Evolutionary conservation across 2,113 vertebrate genomes (phyloP).

Genomic region (Semnornis frantzii): DNA sequence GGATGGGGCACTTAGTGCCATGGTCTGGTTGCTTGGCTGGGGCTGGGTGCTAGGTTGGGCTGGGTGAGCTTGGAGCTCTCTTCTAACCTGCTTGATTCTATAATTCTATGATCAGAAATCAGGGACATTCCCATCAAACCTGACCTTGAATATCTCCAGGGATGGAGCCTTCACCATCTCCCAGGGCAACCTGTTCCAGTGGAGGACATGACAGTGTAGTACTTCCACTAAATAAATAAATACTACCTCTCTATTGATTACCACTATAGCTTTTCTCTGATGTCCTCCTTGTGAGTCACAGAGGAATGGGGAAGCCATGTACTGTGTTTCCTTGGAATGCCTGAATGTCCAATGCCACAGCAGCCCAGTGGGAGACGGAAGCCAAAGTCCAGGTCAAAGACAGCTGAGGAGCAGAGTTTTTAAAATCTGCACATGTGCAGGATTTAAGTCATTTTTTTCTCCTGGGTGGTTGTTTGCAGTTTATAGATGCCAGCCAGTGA

Average conservation of each 20-base stretch:
- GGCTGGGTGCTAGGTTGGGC: too few relatives aligned
- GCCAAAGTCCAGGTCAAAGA: not conserved
- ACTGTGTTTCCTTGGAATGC: not conserved
- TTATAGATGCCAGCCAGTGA: not conserved
- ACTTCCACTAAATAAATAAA: not conserved
- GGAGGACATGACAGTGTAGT: not conserved
- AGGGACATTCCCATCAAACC: too few relatives aligned
- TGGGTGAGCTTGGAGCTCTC: too few relatives aligned
- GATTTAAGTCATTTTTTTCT: not conserved
- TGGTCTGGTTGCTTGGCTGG: too few relatives aligned
- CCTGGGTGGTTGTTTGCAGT: not conserved
- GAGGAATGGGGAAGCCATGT: not conserved
- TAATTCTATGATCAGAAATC: too few relatives aligned
- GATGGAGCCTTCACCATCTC: too few relatives aligned
- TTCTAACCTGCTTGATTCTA: too few relatives aligned
- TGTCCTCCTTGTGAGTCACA: not conserved
- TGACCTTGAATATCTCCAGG: too few relatives aligned
- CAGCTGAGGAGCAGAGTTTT: too few relatives aligned
- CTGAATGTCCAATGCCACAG: not conserved
- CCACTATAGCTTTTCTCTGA: not conserved
- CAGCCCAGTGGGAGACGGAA: not conserved
- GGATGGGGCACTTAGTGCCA: too few relatives aligned
- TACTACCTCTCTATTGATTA: not conserved
- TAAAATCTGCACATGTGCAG: not conserved
- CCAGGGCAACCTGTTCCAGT: too few relatives aligned